Evolutionary conservation across 2,113 vertebrate genomes (phyloP), one percentile per base, ranked within the genome.

Genomic region (Thryonomys swinderianus): DNA sequence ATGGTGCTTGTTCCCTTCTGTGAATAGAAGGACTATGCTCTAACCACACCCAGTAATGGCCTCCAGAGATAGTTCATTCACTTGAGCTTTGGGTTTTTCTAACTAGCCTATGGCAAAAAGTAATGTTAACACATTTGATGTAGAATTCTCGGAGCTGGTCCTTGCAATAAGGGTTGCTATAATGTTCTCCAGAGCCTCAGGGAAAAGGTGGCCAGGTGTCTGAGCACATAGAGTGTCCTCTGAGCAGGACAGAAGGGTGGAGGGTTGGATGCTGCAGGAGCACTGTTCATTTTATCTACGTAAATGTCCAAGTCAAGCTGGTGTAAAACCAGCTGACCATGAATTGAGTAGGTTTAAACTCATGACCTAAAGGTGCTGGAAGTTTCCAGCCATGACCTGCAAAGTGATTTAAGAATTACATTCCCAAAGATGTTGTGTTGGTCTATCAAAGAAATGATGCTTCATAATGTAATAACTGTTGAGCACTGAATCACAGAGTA

Each of bases 341-440:
- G 32, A 81, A 94, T 64, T 69, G 37, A 79, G 42, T 81, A 73
- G 17, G 76, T 20, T 57, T 90, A 90, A 89, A 74, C 25, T 84
- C 10, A 7, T 57, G 48, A 74, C 40, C 42, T 37, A 0, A 3
- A 21, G 23, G 79, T 48, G 17, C 73, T 83, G 55, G 78, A 93
- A 92, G 66, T 76, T 51, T 34, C 71, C 25, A 45, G 17, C 40
- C 40, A 42, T 37, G 11, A 64, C 21, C 1, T 2, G 27, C 34
- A 45, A 71, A 88, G 20, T 42, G 20, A 53, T 30, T 42, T 86
- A 3, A 79, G 59, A 64, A 30, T 93, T 53, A 40, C 32, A 3
- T 78, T 32, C 10, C 71, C 4, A 64, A 9, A 80, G 14, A 17
- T n/a, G 34, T 51, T 78, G 21, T 16, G 17, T 30, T 74, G 40